Conservation (phyloP, 2,113 vertebrate genomes). For the Pongo pygmaeus region DNA sequence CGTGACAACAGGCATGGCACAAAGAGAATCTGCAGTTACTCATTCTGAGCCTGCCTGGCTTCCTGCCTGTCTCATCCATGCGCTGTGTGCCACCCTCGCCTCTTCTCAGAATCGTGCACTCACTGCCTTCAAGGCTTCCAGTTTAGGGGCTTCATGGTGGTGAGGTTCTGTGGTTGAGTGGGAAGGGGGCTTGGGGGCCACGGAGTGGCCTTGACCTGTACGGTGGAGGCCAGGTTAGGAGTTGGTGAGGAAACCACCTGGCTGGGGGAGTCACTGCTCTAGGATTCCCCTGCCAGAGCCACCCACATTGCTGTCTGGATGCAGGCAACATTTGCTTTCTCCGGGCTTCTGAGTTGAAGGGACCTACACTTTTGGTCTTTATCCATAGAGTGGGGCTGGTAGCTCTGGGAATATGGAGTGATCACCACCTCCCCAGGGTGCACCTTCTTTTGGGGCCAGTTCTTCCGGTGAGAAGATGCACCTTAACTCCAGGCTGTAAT, state of each 20-base stretch:
- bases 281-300: background rate
- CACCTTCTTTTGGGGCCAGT: background rate
- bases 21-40: conserved; percentile 40
- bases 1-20: background rate
- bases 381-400: background rate
- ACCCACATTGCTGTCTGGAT: background rate
- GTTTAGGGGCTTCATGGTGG: background rate
- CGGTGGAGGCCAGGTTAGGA: too few species aligned
- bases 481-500: background rate
- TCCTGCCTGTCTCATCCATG: conserved; percentile 22
- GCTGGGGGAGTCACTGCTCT: background rate
- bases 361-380: background rate
- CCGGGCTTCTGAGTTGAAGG: background rate
- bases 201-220: background rate
- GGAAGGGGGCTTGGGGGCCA: background rate
- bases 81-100: background rate
- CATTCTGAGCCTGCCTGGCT: conserved; percentile 54
- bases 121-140: background rate
- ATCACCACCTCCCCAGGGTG: background rate
- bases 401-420: background rate
- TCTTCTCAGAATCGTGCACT: background rate
- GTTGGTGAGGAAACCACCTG: background rate
- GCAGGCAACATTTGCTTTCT: background rate
- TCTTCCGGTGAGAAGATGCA: background rate
- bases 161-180: background rate